These are phyloP conservation scores for Artemia sinica DNA, from an alignment of 2,888 invertebrate genomes.

Conservation along the genomic window DNA sequence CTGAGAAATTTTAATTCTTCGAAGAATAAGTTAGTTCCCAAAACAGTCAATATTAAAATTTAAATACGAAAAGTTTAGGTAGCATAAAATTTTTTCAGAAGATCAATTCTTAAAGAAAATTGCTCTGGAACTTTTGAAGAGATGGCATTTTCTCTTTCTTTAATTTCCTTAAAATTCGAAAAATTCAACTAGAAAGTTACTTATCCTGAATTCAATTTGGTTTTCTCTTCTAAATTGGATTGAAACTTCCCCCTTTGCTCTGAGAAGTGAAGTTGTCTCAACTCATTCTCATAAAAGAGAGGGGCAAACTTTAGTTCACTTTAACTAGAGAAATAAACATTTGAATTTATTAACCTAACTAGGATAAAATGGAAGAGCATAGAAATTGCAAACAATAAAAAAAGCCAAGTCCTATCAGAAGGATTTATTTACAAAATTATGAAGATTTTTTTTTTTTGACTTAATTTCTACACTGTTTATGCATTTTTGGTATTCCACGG, in stretches of 20 bases:
- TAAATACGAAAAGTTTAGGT: too few species aligned
- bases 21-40: too few species aligned
- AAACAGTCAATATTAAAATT: too few species aligned
- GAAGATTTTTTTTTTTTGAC: too few species aligned
- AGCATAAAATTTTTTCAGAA: too few species aligned
- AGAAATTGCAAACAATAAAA: too few species aligned
- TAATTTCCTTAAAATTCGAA: conserved; percentile 4
- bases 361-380: not conserved
- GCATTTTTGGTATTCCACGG: too few species aligned
- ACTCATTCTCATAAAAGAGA: conserved; percentile 9
- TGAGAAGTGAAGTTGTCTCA: conserved; percentile 7
- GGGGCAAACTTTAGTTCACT: conserved; percentile 8
- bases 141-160: not conserved
- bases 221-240: conserved; percentile 13
- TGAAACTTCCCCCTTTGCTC: not conserved
- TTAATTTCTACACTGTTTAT: too few species aligned
- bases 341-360: not conserved
- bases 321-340: conserved; percentile 1
- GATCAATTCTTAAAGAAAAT: conserved; percentile 1
- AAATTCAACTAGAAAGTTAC: conserved; percentile 14
- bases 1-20: too few species aligned
- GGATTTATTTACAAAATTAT: too few species aligned
- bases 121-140: not conserved
- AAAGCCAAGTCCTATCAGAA: too few species aligned
- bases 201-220: conserved; percentile 11